phyloP scores from a whole-genome alignment of 2,797 vertebrate genomes.

The Tragelaphus oryx region DNA sequence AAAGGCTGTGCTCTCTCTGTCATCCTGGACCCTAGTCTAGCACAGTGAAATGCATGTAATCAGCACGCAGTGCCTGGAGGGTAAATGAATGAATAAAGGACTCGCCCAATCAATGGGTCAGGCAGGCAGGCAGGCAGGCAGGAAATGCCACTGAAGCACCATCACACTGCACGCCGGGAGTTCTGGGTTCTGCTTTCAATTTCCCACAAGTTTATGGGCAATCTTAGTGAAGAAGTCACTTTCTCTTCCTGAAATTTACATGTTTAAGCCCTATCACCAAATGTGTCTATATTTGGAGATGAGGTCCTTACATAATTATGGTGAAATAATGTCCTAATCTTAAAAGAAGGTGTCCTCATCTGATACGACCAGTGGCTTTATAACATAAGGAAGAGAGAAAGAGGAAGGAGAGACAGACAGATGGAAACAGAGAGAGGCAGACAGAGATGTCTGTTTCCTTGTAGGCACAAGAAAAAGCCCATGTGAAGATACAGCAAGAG shows the following conservation, averaged over 20 bases:
- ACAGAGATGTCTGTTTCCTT: background rate
- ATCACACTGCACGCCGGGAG: accelerated
- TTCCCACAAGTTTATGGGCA: background rate
- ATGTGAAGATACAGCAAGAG: background rate
- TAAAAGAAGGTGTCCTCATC: background rate
- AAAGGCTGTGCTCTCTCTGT: background rate
- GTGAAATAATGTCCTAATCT: background rate
- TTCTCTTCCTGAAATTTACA: background rate
- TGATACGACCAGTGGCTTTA: background rate
- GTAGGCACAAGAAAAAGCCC: background rate
- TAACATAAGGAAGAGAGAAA: background rate
- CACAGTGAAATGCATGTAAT: background rate
- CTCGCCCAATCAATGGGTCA: background rate
- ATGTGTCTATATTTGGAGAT: background rate
- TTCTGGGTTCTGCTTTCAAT: background rate
- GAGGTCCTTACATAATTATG: background rate
- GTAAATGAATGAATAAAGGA: background rate
- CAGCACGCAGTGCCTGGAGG: background rate
- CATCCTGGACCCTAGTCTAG: background rate
- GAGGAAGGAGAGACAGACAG: background rate
- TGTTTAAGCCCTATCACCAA: background rate
- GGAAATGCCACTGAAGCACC: background rate
- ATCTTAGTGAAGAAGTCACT: background rate
- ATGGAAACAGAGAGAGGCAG: background rate
- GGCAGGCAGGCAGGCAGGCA: background rate